Conservation (phyloP, 2,888 invertebrate genomes). For the Philonicus albiceps region DNA sequence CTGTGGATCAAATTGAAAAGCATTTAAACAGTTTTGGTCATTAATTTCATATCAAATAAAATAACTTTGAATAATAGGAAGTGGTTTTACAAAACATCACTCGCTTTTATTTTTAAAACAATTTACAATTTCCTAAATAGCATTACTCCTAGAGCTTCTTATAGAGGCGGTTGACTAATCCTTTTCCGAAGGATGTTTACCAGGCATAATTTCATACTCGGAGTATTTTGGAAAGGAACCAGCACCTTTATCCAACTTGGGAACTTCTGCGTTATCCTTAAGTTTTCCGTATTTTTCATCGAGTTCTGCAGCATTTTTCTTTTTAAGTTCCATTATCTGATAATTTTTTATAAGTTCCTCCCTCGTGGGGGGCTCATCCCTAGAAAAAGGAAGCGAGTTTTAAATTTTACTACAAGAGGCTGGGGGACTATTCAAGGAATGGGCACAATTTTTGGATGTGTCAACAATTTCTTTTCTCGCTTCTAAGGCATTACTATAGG, state of each 20-base stretch:
- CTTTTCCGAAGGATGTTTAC: conserved; percentile 53
- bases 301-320: conserved; percentile 76
- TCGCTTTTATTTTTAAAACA: not conserved
- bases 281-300: conserved; percentile 67
- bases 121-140: not conserved
- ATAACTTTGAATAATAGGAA: not conserved
- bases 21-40: no score
- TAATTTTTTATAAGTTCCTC: conserved; percentile 78
- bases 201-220: conserved; percentile 68
- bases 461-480: no score
- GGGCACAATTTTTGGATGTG: no score
- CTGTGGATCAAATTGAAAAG: no score
- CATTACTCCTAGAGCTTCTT: not conserved
- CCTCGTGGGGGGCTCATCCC: conserved; percentile 72
- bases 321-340: conserved; percentile 75
- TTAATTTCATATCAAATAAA: not conserved
- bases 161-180: not conserved
- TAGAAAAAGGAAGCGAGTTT: conserved; percentile 52
- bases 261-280: conserved; percentile 61
- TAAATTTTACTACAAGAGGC: not conserved
- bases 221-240: conserved; percentile 61
- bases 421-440: no score
- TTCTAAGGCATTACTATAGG: no score
- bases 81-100: not conserved
- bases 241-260: conserved; percentile 56